phyloP scores from a whole-genome alignment of 2,797 vertebrate species.

The Microchirus variegatus region DNA sequence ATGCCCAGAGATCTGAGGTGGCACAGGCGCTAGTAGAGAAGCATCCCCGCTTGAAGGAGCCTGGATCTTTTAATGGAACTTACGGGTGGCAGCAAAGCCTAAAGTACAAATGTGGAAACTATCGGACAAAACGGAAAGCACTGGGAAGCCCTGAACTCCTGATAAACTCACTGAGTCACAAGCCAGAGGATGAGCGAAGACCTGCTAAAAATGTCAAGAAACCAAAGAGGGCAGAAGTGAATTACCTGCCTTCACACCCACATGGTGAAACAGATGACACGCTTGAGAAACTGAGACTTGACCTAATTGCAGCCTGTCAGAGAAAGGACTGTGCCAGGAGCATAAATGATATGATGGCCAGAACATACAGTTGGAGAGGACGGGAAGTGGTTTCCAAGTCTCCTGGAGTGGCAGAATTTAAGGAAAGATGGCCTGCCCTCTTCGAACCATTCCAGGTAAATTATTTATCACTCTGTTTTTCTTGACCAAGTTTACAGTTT shows the following conservation, averaged over 20 bases:
- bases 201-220: conserved; percentile 30
- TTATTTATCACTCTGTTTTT: background rate
- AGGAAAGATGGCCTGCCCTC: conserved; percentile 31
- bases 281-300: conserved; percentile 8
- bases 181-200: conserved; percentile 1
- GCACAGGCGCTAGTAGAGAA: conserved; percentile 18
- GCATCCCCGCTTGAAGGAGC: conserved; percentile 26
- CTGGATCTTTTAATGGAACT: conserved; percentile 13
- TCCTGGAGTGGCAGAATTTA: conserved; percentile 2
- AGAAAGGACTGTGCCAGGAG: background rate
- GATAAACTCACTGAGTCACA: conserved; percentile 26
- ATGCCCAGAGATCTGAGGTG: conserved; percentile 3
- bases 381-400: conserved; percentile 27
- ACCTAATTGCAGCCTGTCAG: conserved; percentile 6
- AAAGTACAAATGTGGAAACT: conserved; percentile 25
- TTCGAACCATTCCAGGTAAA: conserved; percentile 33
- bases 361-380: conserved; percentile 27
- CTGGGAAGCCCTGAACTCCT: conserved; percentile 16
- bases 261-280: conserved; percentile 7
- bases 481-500: background rate
- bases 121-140: conserved; percentile 12
- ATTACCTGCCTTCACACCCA: conserved; percentile 33
- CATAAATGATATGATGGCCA: conserved; percentile 26
- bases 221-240: conserved; percentile 14
- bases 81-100: conserved; percentile 32